phyloP scores from a whole-genome alignment of 2,113 vertebrate species.

The Erinaceus europaeus region DNA sequence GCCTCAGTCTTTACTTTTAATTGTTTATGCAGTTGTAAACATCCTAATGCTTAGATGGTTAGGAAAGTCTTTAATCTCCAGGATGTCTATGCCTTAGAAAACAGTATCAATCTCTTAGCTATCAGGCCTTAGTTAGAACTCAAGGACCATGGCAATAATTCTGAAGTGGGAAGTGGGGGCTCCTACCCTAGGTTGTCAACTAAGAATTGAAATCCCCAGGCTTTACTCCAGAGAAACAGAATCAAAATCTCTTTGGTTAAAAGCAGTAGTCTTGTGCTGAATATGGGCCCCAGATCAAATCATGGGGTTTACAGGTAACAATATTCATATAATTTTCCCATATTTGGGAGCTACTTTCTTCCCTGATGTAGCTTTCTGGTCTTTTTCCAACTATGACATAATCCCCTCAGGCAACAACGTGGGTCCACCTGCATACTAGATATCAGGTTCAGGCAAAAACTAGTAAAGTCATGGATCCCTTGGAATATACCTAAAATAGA shows the following conservation, averaged over 20 bases:
- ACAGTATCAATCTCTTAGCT: neutral
- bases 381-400: no score
- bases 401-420: no score
- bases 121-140: neutral
- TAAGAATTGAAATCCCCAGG: neutral
- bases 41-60: neutral
- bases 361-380: no score
- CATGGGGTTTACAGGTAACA: no score
- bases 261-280: neutral
- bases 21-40: neutral
- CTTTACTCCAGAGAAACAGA: neutral
- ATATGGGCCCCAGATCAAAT: no score
- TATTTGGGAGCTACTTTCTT: no score
- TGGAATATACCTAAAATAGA: no score
- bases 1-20: no score
- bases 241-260: conserved; percentile 4
- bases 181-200: neutral
- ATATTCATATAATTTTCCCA: no score
- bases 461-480: no score
- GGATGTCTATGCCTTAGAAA: neutral
- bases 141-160: neutral
- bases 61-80: neutral
- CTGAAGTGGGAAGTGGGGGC: neutral
- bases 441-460: no score
- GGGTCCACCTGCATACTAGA: no score